Percentiles rank a stretch among this genome's conserved stretches.
Evolutionary conservation across 2,113 vertebrate genomes (phyloP).

Genomic region (Dascyllus trimaculatus): DNA sequence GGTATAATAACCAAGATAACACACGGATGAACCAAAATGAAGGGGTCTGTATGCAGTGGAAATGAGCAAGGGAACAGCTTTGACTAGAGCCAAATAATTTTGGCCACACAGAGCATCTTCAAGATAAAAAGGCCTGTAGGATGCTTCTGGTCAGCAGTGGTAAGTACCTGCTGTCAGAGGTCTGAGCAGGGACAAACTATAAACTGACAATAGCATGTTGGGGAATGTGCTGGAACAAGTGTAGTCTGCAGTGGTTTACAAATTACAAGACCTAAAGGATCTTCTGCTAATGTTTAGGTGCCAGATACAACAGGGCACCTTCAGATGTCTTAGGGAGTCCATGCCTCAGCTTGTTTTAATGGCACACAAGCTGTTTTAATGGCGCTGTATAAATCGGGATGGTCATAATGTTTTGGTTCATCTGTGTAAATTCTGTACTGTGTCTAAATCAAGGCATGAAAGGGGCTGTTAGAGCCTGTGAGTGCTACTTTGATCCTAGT

Average conservation of each 20-base stretch:
- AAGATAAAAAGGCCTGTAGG: background rate
- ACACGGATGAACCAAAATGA: background rate
- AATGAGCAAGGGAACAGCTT: no score
- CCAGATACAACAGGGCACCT: background rate
- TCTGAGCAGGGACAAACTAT: background rate
- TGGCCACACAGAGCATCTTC: background rate
- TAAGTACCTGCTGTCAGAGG: background rate
- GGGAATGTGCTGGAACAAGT: background rate
- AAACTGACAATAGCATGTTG: background rate
- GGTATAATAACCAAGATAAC: background rate
- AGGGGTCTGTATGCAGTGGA: no score
- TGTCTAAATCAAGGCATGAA: constrained; percentile 1
- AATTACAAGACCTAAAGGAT: background rate
- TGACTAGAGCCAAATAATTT: no score
- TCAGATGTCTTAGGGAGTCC: background rate
- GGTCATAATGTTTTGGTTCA: background rate
- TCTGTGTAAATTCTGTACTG: background rate
- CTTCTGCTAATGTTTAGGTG: background rate
- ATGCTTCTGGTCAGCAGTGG: background rate
- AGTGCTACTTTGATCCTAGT: background rate
- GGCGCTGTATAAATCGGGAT: background rate
- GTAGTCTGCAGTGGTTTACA: background rate
- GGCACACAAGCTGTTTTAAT: background rate
- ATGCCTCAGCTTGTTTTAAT: background rate
- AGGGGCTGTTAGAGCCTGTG: background rate